Evolutionary conservation across 2,113 vertebrate species (phyloP).

Genomic region (Neotoma lepida): DNA sequence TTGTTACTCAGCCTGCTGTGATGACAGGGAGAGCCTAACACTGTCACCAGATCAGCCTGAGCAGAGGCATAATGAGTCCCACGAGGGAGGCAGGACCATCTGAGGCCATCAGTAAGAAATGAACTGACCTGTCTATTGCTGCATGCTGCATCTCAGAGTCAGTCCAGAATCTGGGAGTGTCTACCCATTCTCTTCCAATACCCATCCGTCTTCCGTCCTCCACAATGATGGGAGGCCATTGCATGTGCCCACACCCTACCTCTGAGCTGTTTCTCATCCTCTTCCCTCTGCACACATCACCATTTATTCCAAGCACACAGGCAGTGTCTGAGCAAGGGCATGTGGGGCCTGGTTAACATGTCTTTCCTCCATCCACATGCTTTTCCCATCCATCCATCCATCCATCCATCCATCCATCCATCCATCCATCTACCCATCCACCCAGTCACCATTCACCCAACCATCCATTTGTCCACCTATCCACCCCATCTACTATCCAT

Average conservation of each 20-base stretch:
- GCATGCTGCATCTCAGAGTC: neutral
- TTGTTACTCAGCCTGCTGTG: neutral
- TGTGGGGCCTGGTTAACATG: neutral
- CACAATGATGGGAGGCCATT: neutral
- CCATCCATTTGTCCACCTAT: too few relatives aligned
- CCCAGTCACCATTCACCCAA: neutral
- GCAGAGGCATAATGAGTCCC: too few relatives aligned
- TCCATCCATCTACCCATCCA: neutral
- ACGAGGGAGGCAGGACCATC: neutral
- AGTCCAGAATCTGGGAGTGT: neutral
- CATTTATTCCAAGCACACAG: neutral
- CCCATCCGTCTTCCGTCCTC: rapidly evolving
- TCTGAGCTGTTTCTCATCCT: neutral
- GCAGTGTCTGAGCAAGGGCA: neutral
- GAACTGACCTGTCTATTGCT: neutral
- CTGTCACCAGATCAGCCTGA: neutral
- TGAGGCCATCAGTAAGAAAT: neutral
- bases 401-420: neutral
- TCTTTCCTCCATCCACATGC: neutral
- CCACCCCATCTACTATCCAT: rapidly evolving
- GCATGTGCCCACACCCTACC: neutral
- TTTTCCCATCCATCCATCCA: neutral
- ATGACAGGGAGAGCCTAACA: rapidly evolving
- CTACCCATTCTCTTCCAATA: neutral
- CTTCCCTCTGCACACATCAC: neutral